Evolutionary conservation across 2,888 invertebrate species (phyloP).

Genomic region (Pollenia amentaria): DNA sequence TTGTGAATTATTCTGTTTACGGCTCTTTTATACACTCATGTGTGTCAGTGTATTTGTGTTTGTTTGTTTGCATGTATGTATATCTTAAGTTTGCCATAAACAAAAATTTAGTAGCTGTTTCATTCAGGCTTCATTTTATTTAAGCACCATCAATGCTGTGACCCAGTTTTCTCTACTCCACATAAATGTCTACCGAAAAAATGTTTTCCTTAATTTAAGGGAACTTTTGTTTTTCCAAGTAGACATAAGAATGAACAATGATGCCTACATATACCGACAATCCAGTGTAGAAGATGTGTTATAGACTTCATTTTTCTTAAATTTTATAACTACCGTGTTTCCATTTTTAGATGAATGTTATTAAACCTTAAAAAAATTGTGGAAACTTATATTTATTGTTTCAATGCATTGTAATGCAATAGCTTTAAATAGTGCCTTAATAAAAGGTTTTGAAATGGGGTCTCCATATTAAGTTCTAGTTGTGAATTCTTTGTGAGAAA

Average conservation of each 20-base stretch:
- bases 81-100: constrained; percentile 33
- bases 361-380: too few species aligned
- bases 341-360: not conserved
- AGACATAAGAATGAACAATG: not conserved
- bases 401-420: too few species aligned
- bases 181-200: constrained; percentile 29
- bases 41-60: not conserved
- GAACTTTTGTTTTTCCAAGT: constrained; percentile 4
- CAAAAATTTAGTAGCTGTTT: constrained; percentile 51
- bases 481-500: too few species aligned
- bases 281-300: not conserved
- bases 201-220: not conserved
- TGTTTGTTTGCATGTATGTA: not conserved
- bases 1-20: not conserved
- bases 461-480: too few species aligned
- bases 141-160: constrained; percentile 54
- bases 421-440: too few species aligned
- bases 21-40: not conserved
- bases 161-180: constrained; percentile 47
- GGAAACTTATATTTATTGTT: too few species aligned
- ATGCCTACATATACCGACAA: not conserved
- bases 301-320: not conserved
- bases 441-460: too few species aligned
- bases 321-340: not conserved
- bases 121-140: constrained; percentile 44